Evolutionary conservation across 2,113 vertebrate genomes (phyloP).

Genomic region (human (Homo sapiens)): GRCh38 chr11:11270501-11271000

Average conservation of each 20-base stretch:
- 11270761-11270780: not conserved
- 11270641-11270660: too few relatives aligned
- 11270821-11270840: not conserved
- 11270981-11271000: slow-evolving; percentile 88
- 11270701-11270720: not conserved
- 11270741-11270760: not conserved
- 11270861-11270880: slow-evolving; percentile 53
- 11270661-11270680: not conserved
- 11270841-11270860: not conserved
- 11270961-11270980: slow-evolving; percentile 83
- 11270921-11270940: slow-evolving; percentile 91
- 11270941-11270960: slow-evolving; percentile 91
- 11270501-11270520: not conserved
- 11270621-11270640: not conserved
- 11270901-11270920: slow-evolving; percentile 93
- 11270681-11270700: fast-evolving
- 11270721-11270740: too few relatives aligned
- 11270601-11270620: not conserved
- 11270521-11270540: not conserved
- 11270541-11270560: fast-evolving
- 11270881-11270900: slow-evolving; percentile 88
- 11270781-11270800: not conserved
- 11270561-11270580: not conserved
- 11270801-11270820: not conserved
- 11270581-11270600: not conserved